Evolutionary conservation across 2,888 invertebrate genomes (phyloP).

Genomic region (Physocephala rufipes): DNA sequence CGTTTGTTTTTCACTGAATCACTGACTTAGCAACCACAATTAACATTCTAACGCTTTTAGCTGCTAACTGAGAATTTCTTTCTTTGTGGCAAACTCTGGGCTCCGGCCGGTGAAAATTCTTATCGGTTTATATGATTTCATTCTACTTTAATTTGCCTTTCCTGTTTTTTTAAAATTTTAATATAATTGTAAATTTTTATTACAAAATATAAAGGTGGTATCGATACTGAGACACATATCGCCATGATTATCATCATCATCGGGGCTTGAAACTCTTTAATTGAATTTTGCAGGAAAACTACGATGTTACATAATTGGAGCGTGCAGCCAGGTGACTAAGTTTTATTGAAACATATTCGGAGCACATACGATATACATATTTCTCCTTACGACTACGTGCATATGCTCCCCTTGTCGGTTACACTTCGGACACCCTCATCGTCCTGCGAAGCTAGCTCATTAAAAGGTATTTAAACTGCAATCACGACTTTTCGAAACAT

Average conservation of each 20-base stretch:
- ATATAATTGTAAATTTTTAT: too few relatives aligned
- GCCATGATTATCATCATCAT: constrained; percentile 11
- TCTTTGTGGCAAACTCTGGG: too few relatives aligned
- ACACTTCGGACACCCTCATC: neutral
- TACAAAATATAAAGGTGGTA: too few relatives aligned
- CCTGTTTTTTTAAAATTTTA: too few relatives aligned
- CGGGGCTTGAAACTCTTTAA: constrained; percentile 18
- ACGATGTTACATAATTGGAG: constrained; percentile 27
- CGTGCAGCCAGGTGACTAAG: constrained; percentile 28
- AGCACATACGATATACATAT: neutral
- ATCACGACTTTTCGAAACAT: constrained; percentile 27
- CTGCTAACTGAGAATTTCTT: too few relatives aligned
- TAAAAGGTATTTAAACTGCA: constrained; percentile 31
- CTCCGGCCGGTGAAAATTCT: too few relatives aligned
- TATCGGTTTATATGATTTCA: too few relatives aligned
- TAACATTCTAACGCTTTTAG: too few relatives aligned
- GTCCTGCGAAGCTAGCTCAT: neutral
- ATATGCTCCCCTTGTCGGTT: neutral
- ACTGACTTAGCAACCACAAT: too few relatives aligned
- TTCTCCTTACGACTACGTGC: neutral
- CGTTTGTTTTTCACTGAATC: too few relatives aligned
- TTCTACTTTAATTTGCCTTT: too few relatives aligned
- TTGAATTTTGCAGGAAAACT: constrained; percentile 25
- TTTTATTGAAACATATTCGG: neutral
- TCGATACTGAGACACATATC: neutral